phyloP scores from a whole-genome alignment of 2,113 vertebrate species.

The Chloropsis cyanopogon region DNA sequence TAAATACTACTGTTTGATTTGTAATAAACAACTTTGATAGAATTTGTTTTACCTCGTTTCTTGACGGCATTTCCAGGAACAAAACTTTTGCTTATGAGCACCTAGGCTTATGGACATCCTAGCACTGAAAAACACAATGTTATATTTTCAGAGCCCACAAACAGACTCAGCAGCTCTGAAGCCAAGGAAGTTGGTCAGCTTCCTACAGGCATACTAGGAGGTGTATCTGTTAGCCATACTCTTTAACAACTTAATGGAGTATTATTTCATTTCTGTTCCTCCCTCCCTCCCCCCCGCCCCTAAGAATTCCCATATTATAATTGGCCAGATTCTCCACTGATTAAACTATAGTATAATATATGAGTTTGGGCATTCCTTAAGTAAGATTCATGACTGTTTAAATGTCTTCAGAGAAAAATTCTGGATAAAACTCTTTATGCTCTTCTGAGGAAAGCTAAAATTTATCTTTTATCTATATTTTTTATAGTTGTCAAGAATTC shows the following conservation, averaged over 20 bases:
- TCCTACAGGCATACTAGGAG: background rate
- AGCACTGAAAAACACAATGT: background rate
- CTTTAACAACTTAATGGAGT: background rate
- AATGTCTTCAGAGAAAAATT: background rate
- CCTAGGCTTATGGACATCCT: background rate
- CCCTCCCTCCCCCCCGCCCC: accelerated
- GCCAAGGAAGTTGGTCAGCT: background rate
- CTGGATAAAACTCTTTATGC: background rate
- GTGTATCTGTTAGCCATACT: background rate
- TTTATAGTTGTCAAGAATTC: background rate
- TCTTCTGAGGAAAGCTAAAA: background rate
- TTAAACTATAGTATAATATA: background rate
- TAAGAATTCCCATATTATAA: background rate
- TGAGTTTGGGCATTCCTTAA: background rate
- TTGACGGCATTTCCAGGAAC: background rate
- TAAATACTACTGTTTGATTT: background rate
- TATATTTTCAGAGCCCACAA: background rate
- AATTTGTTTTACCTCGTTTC: background rate
- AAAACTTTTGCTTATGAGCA: background rate
- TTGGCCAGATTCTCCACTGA: background rate
- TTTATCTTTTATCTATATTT: background rate
- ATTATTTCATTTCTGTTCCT: background rate
- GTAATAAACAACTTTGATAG: background rate
- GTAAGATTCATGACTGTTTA: background rate
- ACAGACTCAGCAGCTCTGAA: background rate